These are phyloP conservation scores for Eutrigla gurnardus DNA, from an alignment of 2,797 vertebrate genomes.

Conservation along the genomic window DNA sequence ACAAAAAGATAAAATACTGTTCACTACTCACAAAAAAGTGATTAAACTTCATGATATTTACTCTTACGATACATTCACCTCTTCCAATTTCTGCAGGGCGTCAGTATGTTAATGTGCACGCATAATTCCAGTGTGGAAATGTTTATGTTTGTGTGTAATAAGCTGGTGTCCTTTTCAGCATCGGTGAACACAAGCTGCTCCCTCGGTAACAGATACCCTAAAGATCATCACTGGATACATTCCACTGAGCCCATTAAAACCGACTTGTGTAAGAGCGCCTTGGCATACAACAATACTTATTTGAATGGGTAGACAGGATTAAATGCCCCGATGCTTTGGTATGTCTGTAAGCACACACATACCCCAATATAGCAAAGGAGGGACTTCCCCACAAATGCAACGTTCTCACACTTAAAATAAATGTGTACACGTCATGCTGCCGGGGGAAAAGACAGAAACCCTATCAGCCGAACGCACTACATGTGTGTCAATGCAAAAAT, in stretches of 20 bases:
- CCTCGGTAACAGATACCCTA: slow-evolving; percentile 45
- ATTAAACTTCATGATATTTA: slow-evolving; percentile 47
- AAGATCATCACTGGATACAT: slow-evolving; percentile 43
- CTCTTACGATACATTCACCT: slow-evolving; percentile 24
- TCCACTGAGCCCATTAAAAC: slow-evolving; percentile 48
- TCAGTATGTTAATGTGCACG: slow-evolving; percentile 8
- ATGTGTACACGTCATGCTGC: slow-evolving; percentile 47
- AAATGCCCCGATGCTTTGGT: slow-evolving; percentile 69
- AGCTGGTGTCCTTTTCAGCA: slow-evolving; percentile 38
- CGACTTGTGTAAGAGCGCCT: slow-evolving; percentile 46
- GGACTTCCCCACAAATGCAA: slow-evolving; percentile 65
- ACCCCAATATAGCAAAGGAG: slow-evolving; percentile 52
- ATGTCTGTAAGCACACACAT: slow-evolving; percentile 62
- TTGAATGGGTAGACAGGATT: slow-evolving; percentile 62
- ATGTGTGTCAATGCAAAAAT: slow-evolving; percentile 5
- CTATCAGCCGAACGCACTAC: slow-evolving; percentile 9
- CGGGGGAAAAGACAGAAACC: slow-evolving; percentile 54
- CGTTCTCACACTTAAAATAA: slow-evolving; percentile 61
- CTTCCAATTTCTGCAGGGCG: slow-evolving; percentile 19
- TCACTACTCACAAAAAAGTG: slow-evolving; percentile 37
- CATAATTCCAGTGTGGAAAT: slow-evolving; percentile 21
- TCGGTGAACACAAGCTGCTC: slow-evolving; percentile 48
- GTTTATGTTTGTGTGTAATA: slow-evolving; percentile 43
- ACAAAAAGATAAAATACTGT: slow-evolving; percentile 9
- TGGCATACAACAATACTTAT: slow-evolving; percentile 56